Base-by-base conservation (phyloP, 2,113 vertebrate species). In the Bos javanicus region DNA sequence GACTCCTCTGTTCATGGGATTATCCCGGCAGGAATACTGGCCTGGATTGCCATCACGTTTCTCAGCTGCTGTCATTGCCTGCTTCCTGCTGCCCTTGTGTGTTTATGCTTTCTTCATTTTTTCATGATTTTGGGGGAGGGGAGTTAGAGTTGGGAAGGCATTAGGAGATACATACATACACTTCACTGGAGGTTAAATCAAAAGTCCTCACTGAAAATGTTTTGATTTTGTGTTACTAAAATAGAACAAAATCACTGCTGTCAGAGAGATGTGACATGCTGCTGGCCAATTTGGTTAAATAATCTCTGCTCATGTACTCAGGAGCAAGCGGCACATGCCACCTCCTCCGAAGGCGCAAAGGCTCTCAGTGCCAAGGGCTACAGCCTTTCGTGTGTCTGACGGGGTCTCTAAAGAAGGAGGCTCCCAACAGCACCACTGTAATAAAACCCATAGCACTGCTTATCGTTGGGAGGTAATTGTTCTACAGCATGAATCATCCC, bases 381-480 rank as follows among this genome's bases (percentile, higher is more conserved):
- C 15, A 80, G 56, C 3, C 85, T 64, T 46, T 64, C 2, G 1
- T 4, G 25, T 30, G 21, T 80, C 39, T 62, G 5, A 43, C 5
- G 0, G 76, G 84, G 52, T 60, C 43, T 46, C 82, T 94, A 57
- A 91, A 91, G 95, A 87, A 9, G 76, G 23, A 50, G 88, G 90
- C 52, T 78, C 54, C 57, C 54, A 62, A 91, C 17, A 25, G n/a
- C 81, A 90, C 56, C 56, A n/a, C 5, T 11, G 7, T 33, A 83
- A 97, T 89, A 94, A 93, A 91, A 81, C 39, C 86, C 86, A 89
- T 71, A 50, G 84, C 12, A 28, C 10, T 94, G 59, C 76, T 94
- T 67, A 82, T 25, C 46, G 0, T 28, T 67, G 15, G 43, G 60
- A 89, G 76, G 71, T 76, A 71, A 76, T 13, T 76, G 84, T 56